Evolutionary conservation across 2,797 vertebrate species (phyloP).

Genomic region (Rhinophrynus dorsalis): DNA sequence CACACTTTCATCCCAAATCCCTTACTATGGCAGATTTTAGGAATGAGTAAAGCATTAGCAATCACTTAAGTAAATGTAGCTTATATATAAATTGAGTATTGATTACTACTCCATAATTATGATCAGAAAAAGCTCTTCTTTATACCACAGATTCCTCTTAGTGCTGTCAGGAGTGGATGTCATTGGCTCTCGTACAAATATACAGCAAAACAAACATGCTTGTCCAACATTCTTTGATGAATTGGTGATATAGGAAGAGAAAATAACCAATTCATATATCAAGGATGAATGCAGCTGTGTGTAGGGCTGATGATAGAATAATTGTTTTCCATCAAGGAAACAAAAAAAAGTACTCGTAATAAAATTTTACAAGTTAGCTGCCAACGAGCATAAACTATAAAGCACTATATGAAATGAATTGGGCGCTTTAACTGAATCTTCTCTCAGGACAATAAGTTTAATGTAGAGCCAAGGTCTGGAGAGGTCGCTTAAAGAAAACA

Average conservation of each 20-base stretch:
- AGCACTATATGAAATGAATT: conserved; percentile 80
- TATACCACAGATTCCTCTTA: not conserved
- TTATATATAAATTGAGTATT: conserved; percentile 1
- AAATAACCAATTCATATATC: conserved; percentile 51
- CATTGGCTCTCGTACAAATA: conserved; percentile 18
- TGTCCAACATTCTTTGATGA: conserved; percentile 27
- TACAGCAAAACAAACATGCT: conserved; percentile 2
- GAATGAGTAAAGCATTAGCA: conserved; percentile 2
- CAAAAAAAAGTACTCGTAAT: conserved; percentile 68
- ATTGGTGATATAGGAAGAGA: conserved; percentile 31
- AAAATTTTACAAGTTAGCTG: conserved; percentile 80
- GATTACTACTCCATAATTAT: not conserved
- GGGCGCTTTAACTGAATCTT: conserved; percentile 77
- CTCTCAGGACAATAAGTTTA: conserved; percentile 79
- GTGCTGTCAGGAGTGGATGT: not conserved
- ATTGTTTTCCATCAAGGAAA: conserved; percentile 69
- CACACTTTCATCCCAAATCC: not conserved
- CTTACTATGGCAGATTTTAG: not conserved
- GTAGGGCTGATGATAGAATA: conserved; percentile 67
- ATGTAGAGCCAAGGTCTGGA: conserved; percentile 71
- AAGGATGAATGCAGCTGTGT: conserved; percentile 52
- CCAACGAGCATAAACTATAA: conserved; percentile 71
- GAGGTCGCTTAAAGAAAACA: conserved; percentile 67
- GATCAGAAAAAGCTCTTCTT: not conserved
- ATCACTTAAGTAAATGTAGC: not conserved